Percentiles rank a stretch among this genome's conserved stretches.
phyloP scores from a whole-genome alignment of 2,113 vertebrate species.

The Pyxicephalus adspersus region DNA sequence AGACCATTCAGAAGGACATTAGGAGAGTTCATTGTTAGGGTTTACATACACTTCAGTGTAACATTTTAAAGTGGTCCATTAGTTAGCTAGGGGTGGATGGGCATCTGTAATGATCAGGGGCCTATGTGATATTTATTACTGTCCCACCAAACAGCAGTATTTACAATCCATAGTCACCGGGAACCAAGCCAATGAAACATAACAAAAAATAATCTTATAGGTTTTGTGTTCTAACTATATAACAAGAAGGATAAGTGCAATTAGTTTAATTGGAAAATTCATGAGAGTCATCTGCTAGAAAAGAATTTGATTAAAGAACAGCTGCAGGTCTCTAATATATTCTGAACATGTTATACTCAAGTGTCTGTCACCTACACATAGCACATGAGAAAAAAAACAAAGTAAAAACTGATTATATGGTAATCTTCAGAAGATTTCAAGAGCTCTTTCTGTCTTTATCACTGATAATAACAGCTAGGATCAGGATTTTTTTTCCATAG shows the following conservation, averaged over 20 bases:
- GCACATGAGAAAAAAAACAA: background rate
- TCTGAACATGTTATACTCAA: background rate
- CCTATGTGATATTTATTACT: background rate
- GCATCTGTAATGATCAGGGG: background rate
- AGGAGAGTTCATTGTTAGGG: no score
- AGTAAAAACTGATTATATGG: background rate
- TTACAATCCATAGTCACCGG: background rate
- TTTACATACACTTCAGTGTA: no score
- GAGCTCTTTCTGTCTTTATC: no score
- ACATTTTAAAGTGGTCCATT: no score
- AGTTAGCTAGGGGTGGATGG: no score
- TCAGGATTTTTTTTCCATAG: no score
- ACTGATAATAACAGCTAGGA: no score
- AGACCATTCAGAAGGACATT: no score
- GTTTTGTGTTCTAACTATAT: background rate
- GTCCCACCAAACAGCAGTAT: background rate
- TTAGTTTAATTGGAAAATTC: slow-evolving; percentile 17
- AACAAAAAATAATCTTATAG: background rate
- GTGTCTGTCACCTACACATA: slow-evolving; percentile 21
- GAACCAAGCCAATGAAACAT: no score
- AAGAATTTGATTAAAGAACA: background rate
- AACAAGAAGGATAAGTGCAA: background rate
- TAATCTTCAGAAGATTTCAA: background rate
- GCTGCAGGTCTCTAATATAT: background rate
- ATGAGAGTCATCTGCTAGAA: background rate